Evolutionary conservation across 2,888 invertebrate species (phyloP).

Genomic region (Eurytoma californica): DNA sequence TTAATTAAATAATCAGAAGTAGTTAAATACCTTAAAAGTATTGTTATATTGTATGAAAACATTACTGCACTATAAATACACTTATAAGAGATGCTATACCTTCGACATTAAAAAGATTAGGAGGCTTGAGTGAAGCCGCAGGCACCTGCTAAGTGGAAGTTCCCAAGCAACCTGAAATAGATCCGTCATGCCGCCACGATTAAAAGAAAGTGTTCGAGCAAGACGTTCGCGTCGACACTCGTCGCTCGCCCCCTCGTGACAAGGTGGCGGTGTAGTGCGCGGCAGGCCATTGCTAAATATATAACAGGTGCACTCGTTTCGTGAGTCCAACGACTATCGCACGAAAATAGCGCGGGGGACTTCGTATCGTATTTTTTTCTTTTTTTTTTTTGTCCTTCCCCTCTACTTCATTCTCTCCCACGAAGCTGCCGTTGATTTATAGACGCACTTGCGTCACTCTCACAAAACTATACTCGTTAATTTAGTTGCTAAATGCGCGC

Average conservation of each 20-base stretch:
- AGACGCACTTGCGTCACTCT: constrained; percentile 31
- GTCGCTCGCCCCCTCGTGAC: constrained; percentile 54
- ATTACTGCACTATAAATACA: too few relatives aligned
- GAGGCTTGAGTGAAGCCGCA: constrained; percentile 10
- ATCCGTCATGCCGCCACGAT: constrained; percentile 54
- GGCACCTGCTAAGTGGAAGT: constrained; percentile 70
- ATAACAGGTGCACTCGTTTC: constrained; percentile 49
- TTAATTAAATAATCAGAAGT: too few relatives aligned
- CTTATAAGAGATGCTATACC: too few relatives aligned
- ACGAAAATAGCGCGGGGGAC: constrained; percentile 44
- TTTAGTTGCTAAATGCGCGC: constrained; percentile 14
- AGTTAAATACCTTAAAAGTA: too few relatives aligned
- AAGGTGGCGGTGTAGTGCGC: constrained; percentile 60
- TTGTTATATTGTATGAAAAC: too few relatives aligned
- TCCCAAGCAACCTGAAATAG: constrained; percentile 71
- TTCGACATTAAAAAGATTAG: neutral
- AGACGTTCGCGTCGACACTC: constrained; percentile 46
- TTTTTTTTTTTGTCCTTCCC: neutral
- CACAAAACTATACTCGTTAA: constrained; percentile 33
- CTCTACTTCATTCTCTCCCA: constrained; percentile 43
- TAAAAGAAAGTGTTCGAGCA: constrained; percentile 58
- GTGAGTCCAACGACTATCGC: neutral
- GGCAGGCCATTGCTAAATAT: constrained; percentile 58
- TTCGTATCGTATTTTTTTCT: neutral
- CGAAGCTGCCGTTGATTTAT: constrained; percentile 54